A percentile compares a stretch with the other conserved stretches of the same genome.
Conservation (phyloP, 2,113 vertebrate genomes). For the Cavia aperea region DNA sequence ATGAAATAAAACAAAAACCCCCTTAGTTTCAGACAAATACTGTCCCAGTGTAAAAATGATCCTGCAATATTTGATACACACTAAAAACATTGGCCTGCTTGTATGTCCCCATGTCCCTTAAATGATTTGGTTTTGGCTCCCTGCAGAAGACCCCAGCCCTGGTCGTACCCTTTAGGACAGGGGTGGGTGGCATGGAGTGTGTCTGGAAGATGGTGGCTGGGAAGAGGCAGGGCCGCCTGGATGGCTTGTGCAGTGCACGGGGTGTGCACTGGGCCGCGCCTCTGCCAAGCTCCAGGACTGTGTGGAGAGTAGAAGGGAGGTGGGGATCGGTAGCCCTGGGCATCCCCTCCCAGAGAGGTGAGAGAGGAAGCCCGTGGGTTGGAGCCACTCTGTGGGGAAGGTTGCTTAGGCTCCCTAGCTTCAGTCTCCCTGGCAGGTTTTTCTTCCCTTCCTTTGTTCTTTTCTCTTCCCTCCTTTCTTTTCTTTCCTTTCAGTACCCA, state of each 20-base stretch:
- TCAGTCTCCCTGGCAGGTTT: not conserved
- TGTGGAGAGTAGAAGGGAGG: not conserved
- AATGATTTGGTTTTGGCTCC: not conserved
- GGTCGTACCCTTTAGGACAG: not conserved
- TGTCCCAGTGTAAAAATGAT: not conserved
- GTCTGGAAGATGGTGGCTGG: not conserved
- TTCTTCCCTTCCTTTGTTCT: not conserved
- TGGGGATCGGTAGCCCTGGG: not conserved
- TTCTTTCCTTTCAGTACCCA: not conserved
- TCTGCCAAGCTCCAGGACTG: not conserved
- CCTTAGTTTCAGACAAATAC: not conserved
- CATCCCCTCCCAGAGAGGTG: not conserved
- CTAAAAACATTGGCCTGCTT: not conserved
- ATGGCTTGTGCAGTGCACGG: fast-evolving
- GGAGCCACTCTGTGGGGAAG: not conserved
- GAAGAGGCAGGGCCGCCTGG: not conserved
- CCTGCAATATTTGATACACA: not conserved
- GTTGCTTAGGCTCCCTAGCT: not conserved
- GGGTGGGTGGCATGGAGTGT: not conserved
- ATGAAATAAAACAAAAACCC: not conserved
- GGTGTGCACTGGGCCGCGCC: no score
- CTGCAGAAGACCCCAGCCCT: not conserved
- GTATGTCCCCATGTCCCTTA: not conserved
- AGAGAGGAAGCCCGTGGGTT: not conserved
- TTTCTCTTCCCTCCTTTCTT: not conserved